phyloP scores from a whole-genome alignment of 2,888 invertebrate species.

The Pristionchus mayeri region DNA sequence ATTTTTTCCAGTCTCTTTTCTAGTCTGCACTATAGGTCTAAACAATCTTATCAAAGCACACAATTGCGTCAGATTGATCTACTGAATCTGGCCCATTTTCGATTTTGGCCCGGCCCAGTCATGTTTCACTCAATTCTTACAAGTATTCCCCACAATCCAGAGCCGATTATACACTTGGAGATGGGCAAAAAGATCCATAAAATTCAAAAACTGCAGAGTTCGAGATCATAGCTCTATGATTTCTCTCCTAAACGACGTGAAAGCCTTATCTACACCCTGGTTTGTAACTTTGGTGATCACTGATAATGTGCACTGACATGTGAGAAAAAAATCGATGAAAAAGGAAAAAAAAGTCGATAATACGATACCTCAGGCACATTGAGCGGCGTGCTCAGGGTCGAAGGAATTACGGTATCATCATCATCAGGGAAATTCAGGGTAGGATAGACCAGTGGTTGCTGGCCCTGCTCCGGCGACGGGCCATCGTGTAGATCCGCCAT shows the following conservation, averaged over 20 bases:
- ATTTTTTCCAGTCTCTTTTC: constrained; percentile 8
- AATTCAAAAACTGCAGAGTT: no score
- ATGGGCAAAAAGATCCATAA: no score
- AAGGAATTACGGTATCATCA: constrained; percentile 8
- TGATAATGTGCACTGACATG: background rate
- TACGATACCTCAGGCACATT: constrained; percentile 9
- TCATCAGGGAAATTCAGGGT: constrained; percentile 11
- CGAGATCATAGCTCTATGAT: no score
- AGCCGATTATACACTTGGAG: no score
- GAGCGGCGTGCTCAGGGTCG: background rate
- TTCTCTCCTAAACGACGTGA: no score
- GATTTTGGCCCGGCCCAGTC: no score
- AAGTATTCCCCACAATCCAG: no score
- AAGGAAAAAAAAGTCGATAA: background rate
- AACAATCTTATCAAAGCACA: constrained; percentile 14
- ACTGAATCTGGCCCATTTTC: no score
- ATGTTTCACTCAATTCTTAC: no score
- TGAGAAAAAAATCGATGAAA: background rate
- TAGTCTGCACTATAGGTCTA: background rate
- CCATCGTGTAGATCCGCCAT: background rate
- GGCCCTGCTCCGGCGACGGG: constrained; percentile 8
- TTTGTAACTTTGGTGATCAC: no score
- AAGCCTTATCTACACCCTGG: no score
- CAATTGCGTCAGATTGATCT: background rate
- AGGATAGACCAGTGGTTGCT: background rate